Evolutionary conservation across 2,113 vertebrate genomes (phyloP), one percentile per base, ranked within the genome.

Genomic region (Gallinago jamesoni): DNA sequence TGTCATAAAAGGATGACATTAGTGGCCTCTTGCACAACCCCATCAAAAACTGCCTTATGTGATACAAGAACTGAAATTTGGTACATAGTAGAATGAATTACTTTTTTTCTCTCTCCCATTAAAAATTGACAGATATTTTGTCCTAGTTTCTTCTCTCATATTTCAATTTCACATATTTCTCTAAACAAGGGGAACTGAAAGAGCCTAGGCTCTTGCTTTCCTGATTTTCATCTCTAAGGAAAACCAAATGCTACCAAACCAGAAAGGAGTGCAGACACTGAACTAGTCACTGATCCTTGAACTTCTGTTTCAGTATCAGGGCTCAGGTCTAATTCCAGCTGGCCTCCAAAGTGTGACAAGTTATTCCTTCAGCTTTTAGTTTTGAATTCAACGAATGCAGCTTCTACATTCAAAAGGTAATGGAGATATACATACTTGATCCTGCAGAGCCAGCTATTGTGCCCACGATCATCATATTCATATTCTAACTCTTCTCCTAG

Each of bases 401-500:
- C 30, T 77, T 76, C 59, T 48, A 30, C 4, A 10, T 48, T n/a
- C 27, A 72, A 64, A 53, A 77, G 45, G 37, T 33, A 90, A 67
- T 27, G 22, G 35, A 94, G 43, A 27, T 33, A 70, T 66, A 96
- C 98, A 77, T 98, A 99, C 99, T 99, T 99, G 96, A 99, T 98
- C 95, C 99, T 98, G 97, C 99, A 99, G 3, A 99, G 98, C 99
- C 99, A 99, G 72, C 98, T 98, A 56, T 99, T 99, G 14, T 99
- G 99, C 28, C 98, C 99, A 95, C 99, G 98, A 89, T 99, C 99
- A 95, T 99, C 99, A 96, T 99, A 99, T 82, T 99, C 99, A 93
- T 99, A 99, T 81, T 99, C 99, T 94, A 99, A 97, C 96, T 99
- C 99, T 97, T 99, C 99, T 79, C 99, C 99, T 99, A 76, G 31